Percentiles rank a stretch among this genome's conserved stretches.
Conservation (phyloP, 2,797 vertebrate species). For the Bufotes viridis region DNA sequence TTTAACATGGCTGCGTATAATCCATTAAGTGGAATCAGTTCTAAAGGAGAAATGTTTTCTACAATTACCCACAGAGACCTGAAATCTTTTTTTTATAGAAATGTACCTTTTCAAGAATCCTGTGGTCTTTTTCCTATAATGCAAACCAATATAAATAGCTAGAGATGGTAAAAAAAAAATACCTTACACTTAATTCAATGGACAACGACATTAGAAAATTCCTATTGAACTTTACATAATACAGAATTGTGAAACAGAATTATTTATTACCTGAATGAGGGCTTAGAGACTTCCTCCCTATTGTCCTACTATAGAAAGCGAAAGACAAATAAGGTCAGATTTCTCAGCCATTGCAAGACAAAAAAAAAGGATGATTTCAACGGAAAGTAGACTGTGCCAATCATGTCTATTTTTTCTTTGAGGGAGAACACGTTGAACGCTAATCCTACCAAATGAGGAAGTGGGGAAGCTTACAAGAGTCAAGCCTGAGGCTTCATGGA, state of each 20-base stretch:
- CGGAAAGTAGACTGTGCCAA: not conserved
- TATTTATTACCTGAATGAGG: not conserved
- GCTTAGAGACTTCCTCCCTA: not conserved
- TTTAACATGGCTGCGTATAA: too few relatives aligned
- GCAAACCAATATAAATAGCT: not conserved
- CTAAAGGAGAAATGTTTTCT: too few relatives aligned
- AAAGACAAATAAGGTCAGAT: not conserved
- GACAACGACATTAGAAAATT: too few relatives aligned
- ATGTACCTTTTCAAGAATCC: too few relatives aligned
- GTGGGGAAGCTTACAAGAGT: not conserved
- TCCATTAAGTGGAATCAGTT: too few relatives aligned
- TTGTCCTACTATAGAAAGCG: not conserved
- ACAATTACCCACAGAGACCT: too few relatives aligned
- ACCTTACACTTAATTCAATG: not conserved
- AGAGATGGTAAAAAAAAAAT: not conserved
- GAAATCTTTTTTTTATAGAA: too few relatives aligned
- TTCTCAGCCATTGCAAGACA: not conserved
- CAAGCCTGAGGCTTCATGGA: not conserved
- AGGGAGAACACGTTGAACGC: not conserved
- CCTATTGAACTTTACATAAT: too few relatives aligned
- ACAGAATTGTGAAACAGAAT: not conserved
- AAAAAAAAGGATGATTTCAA: not conserved
- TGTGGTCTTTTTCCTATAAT: too few relatives aligned
- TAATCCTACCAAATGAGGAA: conserved; percentile 16
- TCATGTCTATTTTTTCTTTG: not conserved